Base-by-base conservation (phyloP, 2,888 invertebrate species). In the Drosophila aldrichi region DNA sequence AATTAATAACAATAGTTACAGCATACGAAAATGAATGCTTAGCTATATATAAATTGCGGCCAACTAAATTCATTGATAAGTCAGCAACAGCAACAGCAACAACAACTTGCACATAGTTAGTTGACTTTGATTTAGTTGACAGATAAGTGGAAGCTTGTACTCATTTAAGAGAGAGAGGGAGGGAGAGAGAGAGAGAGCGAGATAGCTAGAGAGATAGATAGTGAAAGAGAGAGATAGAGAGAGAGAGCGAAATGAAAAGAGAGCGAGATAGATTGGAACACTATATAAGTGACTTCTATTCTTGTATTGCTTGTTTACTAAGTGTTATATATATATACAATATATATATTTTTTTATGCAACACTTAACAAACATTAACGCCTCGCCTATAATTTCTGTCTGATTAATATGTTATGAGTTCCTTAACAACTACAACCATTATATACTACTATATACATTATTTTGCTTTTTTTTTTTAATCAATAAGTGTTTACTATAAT, bases 1-100 rank as follows among this genome's bases (percentile, higher is more conserved):
- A 44, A 38, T 46, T 55, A 46, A 66, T 25, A 68, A 18, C 25
- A 36, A 14, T 25, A 51, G 20, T 16, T 65, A 12, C n/a, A 29
- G 12, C 48, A 44, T 29, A 32, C 22, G 29, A 9, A 20, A 49
- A n/a, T 44, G 44, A 55, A 10, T 49, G 34, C 25, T 25, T 14
- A 34, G 32, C 32, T 38, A 34, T 22, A 29, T 44, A n/a, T 14
- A 36, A 12, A 36, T 20, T 34, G 49, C 20, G 20, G 29, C 8
- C 29, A 8, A 44, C 16, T 0, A 49, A 44, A 22, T 36, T 57
- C 22, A 25, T 44, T 57, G 44, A 56, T 34, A 56, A 56, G 10
- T 43, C 7, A 34, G 43, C 20, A 12, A 6, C 3, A 43, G 43
- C 16, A 12, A 10, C 7, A 34, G 43, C 20, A 12, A 6, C 3